phyloP scores from a whole-genome alignment of 2,797 vertebrate species.

The Falco naumanni region DNA sequence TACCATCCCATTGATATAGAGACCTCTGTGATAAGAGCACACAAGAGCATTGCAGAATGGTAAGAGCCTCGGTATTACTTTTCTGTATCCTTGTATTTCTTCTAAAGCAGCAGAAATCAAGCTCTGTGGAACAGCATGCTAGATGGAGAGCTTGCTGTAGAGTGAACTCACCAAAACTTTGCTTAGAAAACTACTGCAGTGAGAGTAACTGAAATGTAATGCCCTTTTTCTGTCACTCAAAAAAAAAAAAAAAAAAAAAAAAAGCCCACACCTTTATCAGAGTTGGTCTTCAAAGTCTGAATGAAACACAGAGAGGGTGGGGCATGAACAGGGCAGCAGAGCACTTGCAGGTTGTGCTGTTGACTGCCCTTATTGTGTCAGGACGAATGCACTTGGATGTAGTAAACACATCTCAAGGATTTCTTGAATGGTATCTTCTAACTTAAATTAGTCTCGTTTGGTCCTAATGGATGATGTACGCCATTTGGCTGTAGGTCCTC shows the following conservation, averaged over 20 bases:
- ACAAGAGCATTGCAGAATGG: conserved; percentile 96
- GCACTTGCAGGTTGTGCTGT: neutral
- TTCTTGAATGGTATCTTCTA: neutral
- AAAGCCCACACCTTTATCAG: neutral
- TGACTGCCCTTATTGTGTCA: neutral
- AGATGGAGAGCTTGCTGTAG: neutral
- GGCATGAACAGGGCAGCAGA: neutral
- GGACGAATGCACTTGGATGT: neutral
- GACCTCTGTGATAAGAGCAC: conserved; percentile 93
- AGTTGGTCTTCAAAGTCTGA: neutral
- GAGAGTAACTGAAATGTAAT: neutral
- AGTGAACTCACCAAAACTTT: neutral
- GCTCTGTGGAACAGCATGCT: neutral
- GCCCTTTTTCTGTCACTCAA: neutral
- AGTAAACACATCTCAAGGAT: neutral
- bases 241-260: too few relatives aligned
- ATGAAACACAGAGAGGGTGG: neutral
- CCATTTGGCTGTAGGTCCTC: neutral
- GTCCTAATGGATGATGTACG: neutral
- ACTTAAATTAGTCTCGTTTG: fast-evolving
- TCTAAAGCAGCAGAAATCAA: neutral
- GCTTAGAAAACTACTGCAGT: neutral
- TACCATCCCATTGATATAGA: conserved; percentile 98
- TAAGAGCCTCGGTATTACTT: conserved; percentile 70
- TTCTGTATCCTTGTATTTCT: neutral